Base-by-base conservation (phyloP, 2,113 vertebrate genomes). In the Daphoenositta chrysoptera region DNA sequence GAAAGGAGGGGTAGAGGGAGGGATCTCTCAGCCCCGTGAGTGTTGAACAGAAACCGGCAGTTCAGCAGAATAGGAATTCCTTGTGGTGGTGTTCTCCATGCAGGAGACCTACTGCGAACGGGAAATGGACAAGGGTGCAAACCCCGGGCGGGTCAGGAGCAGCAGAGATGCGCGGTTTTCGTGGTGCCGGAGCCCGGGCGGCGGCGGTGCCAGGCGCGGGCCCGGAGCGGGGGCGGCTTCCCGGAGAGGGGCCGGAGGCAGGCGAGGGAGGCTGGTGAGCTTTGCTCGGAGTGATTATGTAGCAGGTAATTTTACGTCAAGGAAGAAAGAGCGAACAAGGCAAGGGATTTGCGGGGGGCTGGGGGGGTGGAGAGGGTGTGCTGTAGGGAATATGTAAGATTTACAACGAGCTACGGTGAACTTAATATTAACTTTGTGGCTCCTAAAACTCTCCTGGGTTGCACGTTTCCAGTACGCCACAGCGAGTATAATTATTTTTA, bases 351-450 rank as follows among this genome's bases (percentile, higher is more conserved):
- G 72, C 31, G 48, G 56, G 56, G 30, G 37, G 13, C 9, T 39
- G 30, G 51, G 20, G 44, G 24, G 40, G 14, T 30, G 7, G 13
- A 27, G n/a, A 57, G 28, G 24, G 33, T 57, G 30, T 60, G 61
- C 54, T 76, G 70, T 61, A 68, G 78, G 79, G 87, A 90, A 50
- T 77, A 44, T 64, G 83, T 65, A 93, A 97, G 96, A 98, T 97
- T 98, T 98, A 98, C 94, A 97, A 95, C 75, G 94, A 95, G 97
- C 65, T 90, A 87, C 56, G 63, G 94, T 95, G 97, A 97, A 96
- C 92, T 97, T 81, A 85, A 85, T 96, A 95, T 95, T 97, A 86
- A 96, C 92, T 88, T 97, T 92, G 91, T 54, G 87, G 33, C 87
- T 86, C 86, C 90, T 93, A 80, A 95, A 94, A 95, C 84, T 95